phyloP scores from a whole-genome alignment of 1,140 invertebrate species.

The Leptinotarsa defecta region DNA sequence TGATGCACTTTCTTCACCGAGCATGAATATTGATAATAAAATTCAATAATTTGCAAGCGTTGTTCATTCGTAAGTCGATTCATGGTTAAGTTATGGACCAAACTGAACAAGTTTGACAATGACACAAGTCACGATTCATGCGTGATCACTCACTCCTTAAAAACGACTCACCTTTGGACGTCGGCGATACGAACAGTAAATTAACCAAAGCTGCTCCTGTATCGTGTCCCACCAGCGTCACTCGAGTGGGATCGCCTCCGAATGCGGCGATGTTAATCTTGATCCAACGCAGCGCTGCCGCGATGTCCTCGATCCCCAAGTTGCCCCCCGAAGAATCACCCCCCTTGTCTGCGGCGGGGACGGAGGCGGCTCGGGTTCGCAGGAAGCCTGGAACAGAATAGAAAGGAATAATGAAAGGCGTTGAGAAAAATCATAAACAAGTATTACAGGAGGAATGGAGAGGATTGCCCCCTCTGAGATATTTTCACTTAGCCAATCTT shows the following conservation, averaged over 20 bases:
- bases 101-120: no score
- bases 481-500: constrained; percentile 15
- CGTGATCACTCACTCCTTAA: not conserved
- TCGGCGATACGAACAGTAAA: constrained; percentile 77
- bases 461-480: not conserved
- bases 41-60: no score
- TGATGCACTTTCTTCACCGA: no score
- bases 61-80: no score
- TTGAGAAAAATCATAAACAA: constrained; percentile 19
- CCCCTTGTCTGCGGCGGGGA: constrained; percentile 48
- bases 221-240: constrained; percentile 86
- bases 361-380: constrained; percentile 63
- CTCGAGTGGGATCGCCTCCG: constrained; percentile 76
- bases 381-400: constrained; percentile 67
- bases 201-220: constrained; percentile 85
- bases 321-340: constrained; percentile 63
- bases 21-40: no score
- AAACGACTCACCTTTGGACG: constrained; percentile 66
- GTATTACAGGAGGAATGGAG: constrained; percentile 17
- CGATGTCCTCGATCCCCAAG: constrained; percentile 74
- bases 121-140: no score
- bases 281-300: constrained; percentile 76
- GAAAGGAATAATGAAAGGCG: not conserved
- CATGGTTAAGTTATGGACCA: no score
- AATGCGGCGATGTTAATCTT: constrained; percentile 78